These are phyloP conservation scores for Apistogramma diplotaenia DNA, from an alignment of 2,113 vertebrate genomes.

Conservation along the genomic window DNA sequence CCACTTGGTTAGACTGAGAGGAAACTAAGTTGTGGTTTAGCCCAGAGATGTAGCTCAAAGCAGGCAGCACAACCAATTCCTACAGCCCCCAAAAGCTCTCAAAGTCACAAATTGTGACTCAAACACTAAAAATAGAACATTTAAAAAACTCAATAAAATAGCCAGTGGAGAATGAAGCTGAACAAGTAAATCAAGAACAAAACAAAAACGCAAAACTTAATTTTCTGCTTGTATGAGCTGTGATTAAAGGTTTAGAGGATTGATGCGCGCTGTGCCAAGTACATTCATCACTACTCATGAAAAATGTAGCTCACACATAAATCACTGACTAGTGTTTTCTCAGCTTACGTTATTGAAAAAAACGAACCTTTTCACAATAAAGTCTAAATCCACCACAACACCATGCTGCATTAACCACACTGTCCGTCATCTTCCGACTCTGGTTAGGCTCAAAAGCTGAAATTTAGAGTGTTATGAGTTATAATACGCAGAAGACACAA, in stretches of 20 bases:
- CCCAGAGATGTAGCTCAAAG: neutral
- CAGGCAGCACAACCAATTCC: neutral
- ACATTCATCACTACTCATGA: neutral
- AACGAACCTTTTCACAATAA: neutral
- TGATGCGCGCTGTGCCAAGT: no score
- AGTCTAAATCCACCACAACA: neutral
- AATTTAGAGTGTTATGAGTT: neutral
- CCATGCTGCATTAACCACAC: neutral
- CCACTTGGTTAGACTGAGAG: slow-evolving; percentile 14
- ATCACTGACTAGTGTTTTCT: neutral
- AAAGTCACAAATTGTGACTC: neutral
- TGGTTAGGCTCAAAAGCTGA: neutral
- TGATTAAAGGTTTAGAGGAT: no score
- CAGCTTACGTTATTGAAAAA: neutral
- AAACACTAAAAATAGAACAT: accelerated
- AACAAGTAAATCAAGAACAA: no score
- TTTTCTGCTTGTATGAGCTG: no score
- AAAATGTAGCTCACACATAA: neutral
- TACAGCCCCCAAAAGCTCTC: neutral
- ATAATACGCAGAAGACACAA: accelerated
- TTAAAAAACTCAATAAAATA: no score
- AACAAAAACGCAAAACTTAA: no score
- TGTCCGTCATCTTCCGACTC: neutral
- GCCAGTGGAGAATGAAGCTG: no score
- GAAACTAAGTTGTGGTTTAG: slow-evolving; percentile 28